Conservation (phyloP, 2,797 vertebrate genomes). For the Dallia pectoralis region DNA sequence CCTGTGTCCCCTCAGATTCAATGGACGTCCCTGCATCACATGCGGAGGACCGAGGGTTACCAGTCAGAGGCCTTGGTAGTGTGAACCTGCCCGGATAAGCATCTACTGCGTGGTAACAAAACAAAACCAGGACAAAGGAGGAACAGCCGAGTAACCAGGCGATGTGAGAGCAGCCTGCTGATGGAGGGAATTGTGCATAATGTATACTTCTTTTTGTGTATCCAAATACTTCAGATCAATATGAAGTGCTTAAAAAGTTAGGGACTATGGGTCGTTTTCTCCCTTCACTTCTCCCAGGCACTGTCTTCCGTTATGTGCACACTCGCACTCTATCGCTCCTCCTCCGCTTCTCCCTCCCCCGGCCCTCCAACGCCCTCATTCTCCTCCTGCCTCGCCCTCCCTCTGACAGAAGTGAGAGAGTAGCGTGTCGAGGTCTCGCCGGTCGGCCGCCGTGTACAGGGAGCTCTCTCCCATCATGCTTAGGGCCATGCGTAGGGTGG, state of each 20-base stretch:
- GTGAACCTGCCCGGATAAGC: neutral
- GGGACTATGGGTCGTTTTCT: neutral
- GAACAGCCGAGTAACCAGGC: neutral
- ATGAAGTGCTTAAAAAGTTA: slow-evolving; percentile 3
- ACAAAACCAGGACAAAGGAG: neutral
- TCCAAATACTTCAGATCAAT: neutral
- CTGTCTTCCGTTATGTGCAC: slow-evolving; percentile 53
- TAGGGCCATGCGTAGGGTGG: slow-evolving; percentile 94
- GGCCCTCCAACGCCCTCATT: slow-evolving; percentile 65
- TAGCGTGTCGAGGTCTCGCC: slow-evolving; percentile 85
- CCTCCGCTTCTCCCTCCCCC: slow-evolving; percentile 30
- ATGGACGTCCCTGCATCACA: neutral
- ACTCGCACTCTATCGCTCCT: slow-evolving; percentile 70
- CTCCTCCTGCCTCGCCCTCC: slow-evolving; percentile 79
- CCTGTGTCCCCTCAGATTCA: neutral
- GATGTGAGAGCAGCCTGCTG: neutral
- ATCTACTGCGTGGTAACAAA: neutral
- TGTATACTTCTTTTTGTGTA: neutral
- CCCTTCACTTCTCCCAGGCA: slow-evolving; percentile 59
- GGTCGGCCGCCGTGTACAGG: slow-evolving; percentile 88
- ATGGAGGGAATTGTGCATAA: slow-evolving; percentile 33
- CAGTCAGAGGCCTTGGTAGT: neutral
- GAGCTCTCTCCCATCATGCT: slow-evolving; percentile 98
- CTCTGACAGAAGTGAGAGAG: slow-evolving; percentile 86
- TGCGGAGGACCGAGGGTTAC: neutral